Percentiles rank a stretch among this genome's conserved stretches.
Conservation (phyloP, 2,888 invertebrate genomes). For the Dasysyrphus tricinctus region DNA sequence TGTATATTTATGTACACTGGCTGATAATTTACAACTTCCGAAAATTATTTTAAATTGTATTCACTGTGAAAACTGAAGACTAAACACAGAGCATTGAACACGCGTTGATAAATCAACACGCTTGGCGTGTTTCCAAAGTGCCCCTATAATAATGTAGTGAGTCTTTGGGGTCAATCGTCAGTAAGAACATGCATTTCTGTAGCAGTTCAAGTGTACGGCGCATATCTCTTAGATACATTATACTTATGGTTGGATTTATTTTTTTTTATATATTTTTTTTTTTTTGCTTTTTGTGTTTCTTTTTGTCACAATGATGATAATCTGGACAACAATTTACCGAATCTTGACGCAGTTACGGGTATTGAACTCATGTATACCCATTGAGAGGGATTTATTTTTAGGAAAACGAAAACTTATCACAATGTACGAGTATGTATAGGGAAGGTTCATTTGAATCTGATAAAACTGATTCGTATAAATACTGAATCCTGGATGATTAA, state of each 20-base stretch:
- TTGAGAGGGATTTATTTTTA: neutral
- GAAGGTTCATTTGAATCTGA: neutral
- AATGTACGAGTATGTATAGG: neutral
- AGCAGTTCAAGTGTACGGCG: constrained; percentile 10
- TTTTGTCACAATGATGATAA: constrained; percentile 12
- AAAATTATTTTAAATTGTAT: constrained; percentile 55
- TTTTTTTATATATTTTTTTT: neutral
- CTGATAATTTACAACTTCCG: constrained; percentile 73
- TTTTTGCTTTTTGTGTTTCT: neutral
- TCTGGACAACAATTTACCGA: neutral
- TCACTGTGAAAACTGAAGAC: constrained; percentile 18
- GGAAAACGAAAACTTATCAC: neutral
- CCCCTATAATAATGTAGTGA: constrained; percentile 13
- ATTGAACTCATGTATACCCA: constrained; percentile 6
- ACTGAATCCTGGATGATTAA: too few species aligned
- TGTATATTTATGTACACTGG: constrained; percentile 31
- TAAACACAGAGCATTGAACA: constrained; percentile 26
- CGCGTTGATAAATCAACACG: constrained; percentile 65
- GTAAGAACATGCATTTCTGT: neutral
- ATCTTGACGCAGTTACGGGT: constrained; percentile 9
- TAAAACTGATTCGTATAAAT: neutral
- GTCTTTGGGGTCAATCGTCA: constrained; percentile 30
- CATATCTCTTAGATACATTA: constrained; percentile 27
- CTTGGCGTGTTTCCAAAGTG: constrained; percentile 55
- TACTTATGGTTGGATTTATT: neutral